These are phyloP conservation scores for Rhineura floridana DNA, from an alignment of 2,113 vertebrate genomes.

Conservation along the genomic window DNA sequence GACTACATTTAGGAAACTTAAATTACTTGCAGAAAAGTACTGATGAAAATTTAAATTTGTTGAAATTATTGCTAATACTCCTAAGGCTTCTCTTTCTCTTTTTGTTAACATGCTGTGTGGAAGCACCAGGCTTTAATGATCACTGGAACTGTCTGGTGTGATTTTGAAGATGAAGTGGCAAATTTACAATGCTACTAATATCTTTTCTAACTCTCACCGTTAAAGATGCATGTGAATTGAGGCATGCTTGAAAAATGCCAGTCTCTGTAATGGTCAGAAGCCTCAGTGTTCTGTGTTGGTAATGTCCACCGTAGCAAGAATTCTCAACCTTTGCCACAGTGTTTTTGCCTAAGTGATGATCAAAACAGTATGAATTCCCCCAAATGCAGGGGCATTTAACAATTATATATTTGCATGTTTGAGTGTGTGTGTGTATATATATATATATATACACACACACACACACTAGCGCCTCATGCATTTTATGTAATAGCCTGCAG, in stretches of 20 bases:
- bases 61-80: constrained; percentile 25
- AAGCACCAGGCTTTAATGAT: background rate
- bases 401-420: background rate
- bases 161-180: background rate
- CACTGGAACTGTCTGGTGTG: background rate
- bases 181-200: background rate
- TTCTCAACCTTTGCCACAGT: background rate
- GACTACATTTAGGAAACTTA: constrained; percentile 18
- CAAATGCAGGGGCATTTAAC: background rate
- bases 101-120: background rate
- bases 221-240: background rate
- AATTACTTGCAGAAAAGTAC: constrained; percentile 20
- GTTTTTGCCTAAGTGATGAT: background rate
- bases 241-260: background rate
- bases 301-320: background rate
- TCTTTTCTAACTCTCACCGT: background rate
- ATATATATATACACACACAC: background rate
- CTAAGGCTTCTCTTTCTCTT: background rate
- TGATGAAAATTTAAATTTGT: constrained; percentile 17
- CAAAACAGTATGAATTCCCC: constrained; percentile 3
- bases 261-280: background rate
- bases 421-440: too few species aligned
- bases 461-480: background rate
- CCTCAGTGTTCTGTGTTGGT: background rate
- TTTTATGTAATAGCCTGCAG: background rate